Percentiles rank a stretch among this genome's conserved stretches.
These are phyloP conservation scores for Coptodon bakossiorum DNA, from an alignment of 2,113 vertebrate genomes.

Conservation along the genomic window DNA sequence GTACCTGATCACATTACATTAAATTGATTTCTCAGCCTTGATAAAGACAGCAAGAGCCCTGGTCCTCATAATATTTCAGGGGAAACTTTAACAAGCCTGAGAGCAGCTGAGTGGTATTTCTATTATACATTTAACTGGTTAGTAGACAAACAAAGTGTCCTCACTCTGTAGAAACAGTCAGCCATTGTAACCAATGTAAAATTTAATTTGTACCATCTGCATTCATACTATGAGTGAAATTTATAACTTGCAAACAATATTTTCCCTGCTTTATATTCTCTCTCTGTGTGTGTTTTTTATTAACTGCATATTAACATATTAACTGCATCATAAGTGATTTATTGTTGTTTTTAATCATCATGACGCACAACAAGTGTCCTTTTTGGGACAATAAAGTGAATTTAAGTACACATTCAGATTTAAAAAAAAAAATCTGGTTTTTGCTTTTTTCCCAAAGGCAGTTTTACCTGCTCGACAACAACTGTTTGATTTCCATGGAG, in stretches of 20 bases:
- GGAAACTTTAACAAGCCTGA: neutral
- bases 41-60: neutral
- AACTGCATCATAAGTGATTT: neutral
- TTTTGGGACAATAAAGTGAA: neutral
- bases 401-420: neutral
- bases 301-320: neutral
- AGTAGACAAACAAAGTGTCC: neutral
- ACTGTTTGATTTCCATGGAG: constrained; percentile 62
- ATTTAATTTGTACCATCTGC: neutral
- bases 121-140: neutral
- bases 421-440: neutral
- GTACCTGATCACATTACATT: neutral
- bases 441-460: neutral
- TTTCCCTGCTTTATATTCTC: neutral
- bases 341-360: neutral
- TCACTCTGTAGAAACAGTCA: neutral
- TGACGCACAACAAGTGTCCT: neutral
- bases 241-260: neutral
- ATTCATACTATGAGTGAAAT: neutral
- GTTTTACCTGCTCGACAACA: neutral
- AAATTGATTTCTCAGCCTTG: neutral
- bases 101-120: neutral
- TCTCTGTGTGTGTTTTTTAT: accelerated
- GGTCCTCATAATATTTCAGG: neutral
- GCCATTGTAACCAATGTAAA: neutral